These are phyloP conservation scores for Amphipyra tragopoginis DNA, from an alignment of 2,888 invertebrate genomes.

Conservation along the genomic window DNA sequence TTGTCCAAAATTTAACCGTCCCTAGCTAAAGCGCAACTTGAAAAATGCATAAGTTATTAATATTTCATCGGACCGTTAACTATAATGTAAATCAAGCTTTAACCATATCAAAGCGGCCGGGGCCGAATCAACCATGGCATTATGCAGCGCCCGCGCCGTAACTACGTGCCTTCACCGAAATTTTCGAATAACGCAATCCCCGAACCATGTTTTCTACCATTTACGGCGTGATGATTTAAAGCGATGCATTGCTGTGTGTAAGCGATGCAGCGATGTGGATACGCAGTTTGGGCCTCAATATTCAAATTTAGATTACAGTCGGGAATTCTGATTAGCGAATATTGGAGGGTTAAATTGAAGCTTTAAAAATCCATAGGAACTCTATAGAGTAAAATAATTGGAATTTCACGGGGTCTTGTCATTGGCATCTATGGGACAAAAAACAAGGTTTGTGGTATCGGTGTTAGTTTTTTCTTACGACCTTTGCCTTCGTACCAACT, in stretches of 20 bases:
- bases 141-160: slow-evolving; percentile 22
- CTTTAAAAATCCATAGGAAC: not conserved
- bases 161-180: slow-evolving; percentile 46
- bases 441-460: slow-evolving; percentile 21
- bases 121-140: slow-evolving; percentile 40
- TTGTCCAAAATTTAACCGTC: not conserved
- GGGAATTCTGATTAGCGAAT: slow-evolving; percentile 16
- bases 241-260: slow-evolving; percentile 37
- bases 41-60: slow-evolving; percentile 41
- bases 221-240: slow-evolving; percentile 51
- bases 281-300: slow-evolving; percentile 28
- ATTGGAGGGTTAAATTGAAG: slow-evolving; percentile 18
- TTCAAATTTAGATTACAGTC: slow-evolving; percentile 42
- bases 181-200: slow-evolving; percentile 42
- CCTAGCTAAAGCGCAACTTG: slow-evolving; percentile 7
- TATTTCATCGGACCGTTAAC: slow-evolving; percentile 38
- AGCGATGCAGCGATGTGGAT: slow-evolving; percentile 26
- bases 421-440: slow-evolving; percentile 32
- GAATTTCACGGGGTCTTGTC: slow-evolving; percentile 23
- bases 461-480: slow-evolving; percentile 18
- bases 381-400: not conserved
- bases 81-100: slow-evolving; percentile 42
- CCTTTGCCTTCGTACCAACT: too few relatives aligned
- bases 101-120: slow-evolving; percentile 33
- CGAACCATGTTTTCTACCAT: slow-evolving; percentile 48